Evolutionary conservation across 2,113 vertebrate genomes (phyloP).

Genomic region (Todiramphus chloris): DNA sequence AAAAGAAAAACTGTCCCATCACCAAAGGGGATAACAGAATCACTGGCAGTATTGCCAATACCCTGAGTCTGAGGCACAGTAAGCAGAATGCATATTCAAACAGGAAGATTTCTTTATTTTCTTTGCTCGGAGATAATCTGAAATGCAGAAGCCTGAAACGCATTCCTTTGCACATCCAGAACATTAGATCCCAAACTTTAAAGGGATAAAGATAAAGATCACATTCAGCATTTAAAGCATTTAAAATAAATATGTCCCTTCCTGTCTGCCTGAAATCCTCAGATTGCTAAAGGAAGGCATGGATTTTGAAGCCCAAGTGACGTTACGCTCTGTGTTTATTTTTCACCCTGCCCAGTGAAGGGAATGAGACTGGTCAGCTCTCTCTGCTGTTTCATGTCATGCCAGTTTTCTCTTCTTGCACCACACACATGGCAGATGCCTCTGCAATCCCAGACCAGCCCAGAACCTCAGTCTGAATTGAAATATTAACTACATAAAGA

Average conservation of each 20-base stretch:
- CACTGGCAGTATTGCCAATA: not conserved
- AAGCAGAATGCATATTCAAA: slow-evolving; percentile 7
- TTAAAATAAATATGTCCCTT: not conserved
- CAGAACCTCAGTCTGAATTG: not conserved
- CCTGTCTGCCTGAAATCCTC: not conserved
- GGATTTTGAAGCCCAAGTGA: not conserved
- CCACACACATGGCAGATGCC: not conserved
- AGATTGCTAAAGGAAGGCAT: not conserved
- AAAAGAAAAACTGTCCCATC: not conserved
- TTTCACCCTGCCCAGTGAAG: not conserved
- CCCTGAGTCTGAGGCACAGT: not conserved
- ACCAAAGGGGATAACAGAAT: not conserved
- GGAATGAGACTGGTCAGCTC: not conserved
- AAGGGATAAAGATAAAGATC: slow-evolving; percentile 15
- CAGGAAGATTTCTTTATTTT: not conserved
- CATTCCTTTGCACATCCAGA: not conserved
- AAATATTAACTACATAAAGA: not conserved
- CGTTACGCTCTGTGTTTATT: not conserved
- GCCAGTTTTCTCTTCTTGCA: not conserved
- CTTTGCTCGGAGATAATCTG: not conserved
- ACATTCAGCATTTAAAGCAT: not conserved
- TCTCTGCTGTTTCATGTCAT: not conserved
- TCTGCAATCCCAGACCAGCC: not conserved
- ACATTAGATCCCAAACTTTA: not conserved
- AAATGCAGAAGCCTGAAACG: slow-evolving; percentile 6